A percentile compares a stretch with the other conserved stretches of the same genome.
Conservation (phyloP, 2,113 vertebrate species). For the Chinchilla lanigera region DNA sequence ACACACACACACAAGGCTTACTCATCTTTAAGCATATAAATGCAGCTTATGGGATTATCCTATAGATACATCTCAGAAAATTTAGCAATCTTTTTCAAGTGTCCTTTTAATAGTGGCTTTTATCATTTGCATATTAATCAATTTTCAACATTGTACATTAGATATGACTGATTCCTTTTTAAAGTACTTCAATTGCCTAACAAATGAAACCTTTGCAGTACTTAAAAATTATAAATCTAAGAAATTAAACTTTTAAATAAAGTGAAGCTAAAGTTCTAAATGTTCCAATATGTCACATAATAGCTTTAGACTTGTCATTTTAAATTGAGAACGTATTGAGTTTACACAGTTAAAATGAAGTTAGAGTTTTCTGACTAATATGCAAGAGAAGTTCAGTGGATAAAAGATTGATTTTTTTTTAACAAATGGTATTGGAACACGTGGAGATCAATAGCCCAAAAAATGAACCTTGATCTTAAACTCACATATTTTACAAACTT, state of each 20-base stretch:
- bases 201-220: neutral
- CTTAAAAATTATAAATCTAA: slow-evolving; percentile 33
- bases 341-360: neutral
- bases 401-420: neutral
- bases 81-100: neutral
- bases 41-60: neutral
- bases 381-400: neutral
- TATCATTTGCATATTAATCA: slow-evolving; percentile 1
- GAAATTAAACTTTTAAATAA: slow-evolving; percentile 38
- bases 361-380: slow-evolving; percentile 23
- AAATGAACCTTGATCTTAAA: neutral
- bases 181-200: slow-evolving; percentile 19
- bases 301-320: slow-evolving; percentile 25
- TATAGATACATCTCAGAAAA: neutral
- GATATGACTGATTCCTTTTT: slow-evolving; percentile 30
- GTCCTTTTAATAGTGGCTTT: neutral
- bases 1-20: too few species aligned
- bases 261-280: slow-evolving; percentile 7
- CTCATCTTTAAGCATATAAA: neutral
- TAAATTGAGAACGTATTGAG: slow-evolving; percentile 40
- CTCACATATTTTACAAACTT: slow-evolving; percentile 2
- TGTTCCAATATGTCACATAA: neutral
- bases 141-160: slow-evolving; percentile 42
- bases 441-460: neutral
- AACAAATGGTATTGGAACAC: neutral